Evolutionary conservation across 2,888 invertebrate species (phyloP), one percentile per base, ranked within the genome.

Genomic region (Andrena bucephala): DNA sequence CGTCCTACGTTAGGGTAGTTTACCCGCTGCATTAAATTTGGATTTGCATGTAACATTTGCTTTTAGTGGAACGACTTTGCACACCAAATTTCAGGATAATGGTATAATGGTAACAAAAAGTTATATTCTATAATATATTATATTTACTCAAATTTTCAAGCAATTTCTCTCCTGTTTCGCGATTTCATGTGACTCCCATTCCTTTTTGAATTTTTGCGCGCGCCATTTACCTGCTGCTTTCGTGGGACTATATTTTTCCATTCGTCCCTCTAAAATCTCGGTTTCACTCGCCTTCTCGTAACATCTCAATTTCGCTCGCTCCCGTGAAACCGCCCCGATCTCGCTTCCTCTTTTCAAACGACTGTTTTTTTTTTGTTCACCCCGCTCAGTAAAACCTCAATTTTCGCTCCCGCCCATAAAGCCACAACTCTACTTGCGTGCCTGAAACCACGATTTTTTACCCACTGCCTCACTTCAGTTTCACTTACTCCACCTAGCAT

Each of bases 311-410:
- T 54, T 77, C 27, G n/a, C 62, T 48, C 63, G 63, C 29, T 24
- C 63, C 33, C 57, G 27, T 36, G 69, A 57, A 77, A 29, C 59
- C 57, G 16, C 6, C 50, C 16, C 6, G 16, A 69, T 65, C 62
- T 50, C 67, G n/a, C 1, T 78, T 68, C 27, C 54, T 63, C 29
- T 59, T 59, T 63, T 63, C 13, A 27, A 8, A 50, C 68, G 48
- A 63, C 60, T 67, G 77, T 63, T 77, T 77, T 69, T 77, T 69
- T 76, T 77, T 77, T 63, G 20, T 20, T 60, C 52, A 42, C 29
- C 16, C n/a, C n/a, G 29, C 62, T 77, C 57, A 29, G 57, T 50
- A 33, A 65, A 79, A 77, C 78, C 78, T 65, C 63, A 79, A 69
- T 79, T 77, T 77, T 69, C 78, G 57, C 57, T 69, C 36, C 16